Conservation (phyloP, 2,888 invertebrate species). For the Sesia bembeciformis region DNA sequence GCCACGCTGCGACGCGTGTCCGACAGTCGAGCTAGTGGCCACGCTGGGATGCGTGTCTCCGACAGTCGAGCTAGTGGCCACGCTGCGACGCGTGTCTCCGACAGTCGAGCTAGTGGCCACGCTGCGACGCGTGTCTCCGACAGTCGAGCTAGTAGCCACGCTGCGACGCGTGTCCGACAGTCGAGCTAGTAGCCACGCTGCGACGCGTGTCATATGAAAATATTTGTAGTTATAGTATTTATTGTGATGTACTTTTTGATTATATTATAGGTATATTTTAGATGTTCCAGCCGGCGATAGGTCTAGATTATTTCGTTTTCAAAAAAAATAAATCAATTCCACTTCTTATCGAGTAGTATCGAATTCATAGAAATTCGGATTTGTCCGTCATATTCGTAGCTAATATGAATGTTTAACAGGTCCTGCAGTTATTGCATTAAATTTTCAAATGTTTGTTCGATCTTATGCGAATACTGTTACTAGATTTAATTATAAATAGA, state of each 20-base stretch:
- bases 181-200: too few relatives aligned
- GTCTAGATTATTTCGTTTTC: conserved; percentile 13
- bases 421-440: neutral
- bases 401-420: conserved; percentile 29
- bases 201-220: too few relatives aligned
- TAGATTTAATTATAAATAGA: neutral
- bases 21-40: too few relatives aligned
- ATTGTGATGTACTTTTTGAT: conserved; percentile 59
- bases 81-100: too few relatives aligned
- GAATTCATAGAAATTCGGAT: conserved; percentile 17
- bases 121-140: too few relatives aligned
- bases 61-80: too few relatives aligned
- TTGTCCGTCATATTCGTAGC: conserved; percentile 39
- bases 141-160: too few relatives aligned
- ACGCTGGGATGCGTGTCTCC: too few relatives aligned
- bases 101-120: too few relatives aligned
- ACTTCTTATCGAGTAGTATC: conserved; percentile 11
- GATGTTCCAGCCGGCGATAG: conserved; percentile 21
- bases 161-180: too few relatives aligned
- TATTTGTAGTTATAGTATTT: conserved; percentile 56
- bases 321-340: neutral
- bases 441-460: conserved; percentile 21
- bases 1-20: too few relatives aligned
- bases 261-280: conserved; percentile 18
- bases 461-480: conserved; percentile 40